Evolutionary conservation across 2,888 invertebrate species (phyloP), one percentile per base, ranked within the genome.

Genomic region (Stenodera caucasica): DNA sequence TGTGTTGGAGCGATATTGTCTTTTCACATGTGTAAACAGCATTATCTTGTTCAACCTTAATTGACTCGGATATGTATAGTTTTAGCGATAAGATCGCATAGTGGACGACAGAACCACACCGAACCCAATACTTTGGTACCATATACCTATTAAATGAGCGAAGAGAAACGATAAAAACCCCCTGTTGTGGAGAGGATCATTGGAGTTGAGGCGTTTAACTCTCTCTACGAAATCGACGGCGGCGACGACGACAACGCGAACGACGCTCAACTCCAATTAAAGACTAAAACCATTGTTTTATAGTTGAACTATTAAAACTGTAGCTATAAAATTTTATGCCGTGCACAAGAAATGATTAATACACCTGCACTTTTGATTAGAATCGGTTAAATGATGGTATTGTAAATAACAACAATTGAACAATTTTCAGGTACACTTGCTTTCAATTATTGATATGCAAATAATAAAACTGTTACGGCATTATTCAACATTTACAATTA

Each of bases 11-110:
- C 55, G 55, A 55, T 61, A 53, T 58, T 62, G 62, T 58, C 57
- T 57, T 61, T 58, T 62, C 57, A 57, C 62, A 62, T 57, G 58
- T 62, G 62, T 62, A 62, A 62, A 62, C 58, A 62, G 62, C 62
- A 62, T 62, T 62, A 62, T 62, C 62, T 62, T 62, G 62, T 62
- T 62, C 51, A 56, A 58, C 55, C 62, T 62, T 62, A 62, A 62
- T 62, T 62, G 62, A 58, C 62, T 62, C 53, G 62, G 62, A 62
- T 62, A 56, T 62, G 62, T 45, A 26, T 45, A 45, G 12, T 23
- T 21, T 40, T 40, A 12, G 30, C 45, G 61, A 61, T 61, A 61
- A 55, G 45, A 61, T 61, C 61, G 29, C 15, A 32, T 15, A 55
- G 21, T 52, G 53, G 15, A 60, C 55, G 52, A 23, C 54, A 49